Percentiles rank a stretch among this genome's conserved stretches.
phyloP scores from a whole-genome alignment of 2,888 invertebrate species.

The Cephus sareptanus region DNA sequence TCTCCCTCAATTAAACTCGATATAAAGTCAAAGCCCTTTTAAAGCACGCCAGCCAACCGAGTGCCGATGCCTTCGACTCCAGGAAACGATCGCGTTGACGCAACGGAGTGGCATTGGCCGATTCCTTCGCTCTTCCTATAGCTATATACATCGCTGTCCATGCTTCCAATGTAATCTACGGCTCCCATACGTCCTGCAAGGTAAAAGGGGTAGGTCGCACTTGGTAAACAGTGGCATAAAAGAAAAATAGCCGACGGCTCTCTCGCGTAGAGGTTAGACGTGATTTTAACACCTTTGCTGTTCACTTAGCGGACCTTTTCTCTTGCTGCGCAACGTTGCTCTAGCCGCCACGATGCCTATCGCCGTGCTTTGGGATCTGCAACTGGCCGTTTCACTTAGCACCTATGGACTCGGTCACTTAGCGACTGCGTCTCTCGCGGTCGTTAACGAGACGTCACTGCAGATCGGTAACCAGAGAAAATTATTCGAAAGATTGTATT shows the following conservation, averaged over 20 bases:
- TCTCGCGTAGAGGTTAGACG: neutral
- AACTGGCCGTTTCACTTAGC: conserved; percentile 14
- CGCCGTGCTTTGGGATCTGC: neutral
- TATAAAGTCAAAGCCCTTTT: neutral
- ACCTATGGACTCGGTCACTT: conserved; percentile 27
- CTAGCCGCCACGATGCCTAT: conserved; percentile 1
- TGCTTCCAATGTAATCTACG: too few relatives aligned
- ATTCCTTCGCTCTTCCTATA: neutral
- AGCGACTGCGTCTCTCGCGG: conserved; percentile 20
- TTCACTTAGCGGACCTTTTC: conserved; percentile 21
- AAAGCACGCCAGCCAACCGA: neutral
- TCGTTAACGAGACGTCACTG: conserved; percentile 35
- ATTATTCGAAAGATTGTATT: neutral
- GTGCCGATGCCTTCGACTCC: neutral
- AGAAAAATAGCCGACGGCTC: neutral
- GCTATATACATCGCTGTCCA: neutral
- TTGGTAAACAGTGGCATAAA: neutral
- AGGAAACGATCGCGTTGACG: neutral
- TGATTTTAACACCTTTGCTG: conserved; percentile 26
- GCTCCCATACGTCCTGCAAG: neutral
- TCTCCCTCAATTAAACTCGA: neutral
- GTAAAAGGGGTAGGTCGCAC: neutral
- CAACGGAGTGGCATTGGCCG: neutral
- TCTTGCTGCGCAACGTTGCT: neutral
- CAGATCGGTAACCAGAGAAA: neutral